These are phyloP conservation scores for Drosophila kanekoi DNA, from an alignment of 2,888 invertebrate species.

Conservation along the genomic window DNA sequence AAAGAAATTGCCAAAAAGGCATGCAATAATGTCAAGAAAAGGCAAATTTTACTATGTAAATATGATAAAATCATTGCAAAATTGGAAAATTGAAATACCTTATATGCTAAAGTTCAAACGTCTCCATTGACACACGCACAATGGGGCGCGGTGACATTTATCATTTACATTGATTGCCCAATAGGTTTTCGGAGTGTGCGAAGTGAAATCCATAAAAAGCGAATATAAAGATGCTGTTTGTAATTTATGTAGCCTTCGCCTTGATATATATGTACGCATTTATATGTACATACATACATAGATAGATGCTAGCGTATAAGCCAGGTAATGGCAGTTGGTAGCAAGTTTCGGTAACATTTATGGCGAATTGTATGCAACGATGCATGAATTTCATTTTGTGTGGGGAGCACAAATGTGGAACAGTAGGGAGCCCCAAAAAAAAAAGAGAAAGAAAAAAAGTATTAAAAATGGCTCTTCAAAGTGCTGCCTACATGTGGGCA, in stretches of 20 bases:
- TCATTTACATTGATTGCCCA: slow-evolving; percentile 59
- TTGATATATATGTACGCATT: slow-evolving; percentile 16
- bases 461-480: slow-evolving; percentile 77
- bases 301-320: slow-evolving; percentile 35
- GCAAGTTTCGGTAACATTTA: slow-evolving; percentile 72
- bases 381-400: slow-evolving; percentile 75
- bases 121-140: slow-evolving; percentile 61
- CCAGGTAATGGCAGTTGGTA: slow-evolving; percentile 62
- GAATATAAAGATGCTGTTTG: slow-evolving; percentile 41
- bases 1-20: slow-evolving; percentile 67
- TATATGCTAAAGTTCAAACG: slow-evolving; percentile 35
- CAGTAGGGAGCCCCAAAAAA: slow-evolving; percentile 6
- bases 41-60: slow-evolving; percentile 60
- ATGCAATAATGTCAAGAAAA: slow-evolving; percentile 42
- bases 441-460: slow-evolving; percentile 47
- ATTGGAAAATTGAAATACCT: slow-evolving; percentile 57
- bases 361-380: slow-evolving; percentile 77
- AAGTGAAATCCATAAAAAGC: slow-evolving; percentile 4
- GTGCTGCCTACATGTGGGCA: slow-evolving; percentile 73
- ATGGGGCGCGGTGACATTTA: slow-evolving; percentile 61
- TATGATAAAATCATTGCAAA: slow-evolving; percentile 66
- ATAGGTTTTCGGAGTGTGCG: slow-evolving; percentile 1
- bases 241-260: slow-evolving; percentile 67
- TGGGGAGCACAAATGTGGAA: slow-evolving; percentile 23
- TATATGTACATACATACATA: slow-evolving; percentile 9